Conservation (phyloP, 2,888 invertebrate species). For the Thereva unica region DNA sequence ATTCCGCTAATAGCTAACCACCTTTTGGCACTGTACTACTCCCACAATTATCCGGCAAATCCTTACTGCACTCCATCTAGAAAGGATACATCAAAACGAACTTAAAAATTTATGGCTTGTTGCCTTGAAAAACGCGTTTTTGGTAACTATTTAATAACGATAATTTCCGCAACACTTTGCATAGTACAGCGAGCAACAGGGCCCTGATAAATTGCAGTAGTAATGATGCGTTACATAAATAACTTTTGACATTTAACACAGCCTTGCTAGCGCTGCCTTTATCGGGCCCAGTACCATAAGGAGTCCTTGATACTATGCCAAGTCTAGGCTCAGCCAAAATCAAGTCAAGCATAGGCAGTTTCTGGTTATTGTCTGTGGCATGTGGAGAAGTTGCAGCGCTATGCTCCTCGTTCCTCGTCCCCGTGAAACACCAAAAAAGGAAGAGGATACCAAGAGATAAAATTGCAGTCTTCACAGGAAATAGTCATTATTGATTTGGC, state of each 20-base stretch:
- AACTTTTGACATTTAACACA: slow-evolving; percentile 24
- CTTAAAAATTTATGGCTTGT: not conserved
- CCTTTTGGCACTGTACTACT: too few relatives aligned
- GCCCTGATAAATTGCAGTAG: slow-evolving; percentile 13
- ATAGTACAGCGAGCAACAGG: slow-evolving; percentile 20
- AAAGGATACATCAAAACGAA: too few relatives aligned
- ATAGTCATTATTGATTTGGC: too few relatives aligned
- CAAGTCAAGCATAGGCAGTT: not conserved
- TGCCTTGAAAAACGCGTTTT: slow-evolving; percentile 13
- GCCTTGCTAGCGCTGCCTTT: not conserved
- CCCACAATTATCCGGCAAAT: too few relatives aligned
- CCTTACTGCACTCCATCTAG: too few relatives aligned
- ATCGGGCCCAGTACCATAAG: not conserved
- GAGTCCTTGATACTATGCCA: slow-evolving; percentile 27
- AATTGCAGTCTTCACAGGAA: too few relatives aligned
- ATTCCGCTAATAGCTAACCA: too few relatives aligned
- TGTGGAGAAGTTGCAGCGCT: too few relatives aligned
- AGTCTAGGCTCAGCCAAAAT: slow-evolving; percentile 9
- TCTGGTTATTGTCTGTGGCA: too few relatives aligned
- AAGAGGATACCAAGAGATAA: too few relatives aligned
- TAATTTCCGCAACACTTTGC: slow-evolving; percentile 1
- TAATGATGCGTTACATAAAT: slow-evolving; percentile 30
- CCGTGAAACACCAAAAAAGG: too few relatives aligned
- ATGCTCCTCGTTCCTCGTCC: too few relatives aligned
- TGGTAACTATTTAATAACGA: not conserved